Evolutionary conservation across 2,113 vertebrate species (phyloP).

Genomic region (Prolemur simus): DNA sequence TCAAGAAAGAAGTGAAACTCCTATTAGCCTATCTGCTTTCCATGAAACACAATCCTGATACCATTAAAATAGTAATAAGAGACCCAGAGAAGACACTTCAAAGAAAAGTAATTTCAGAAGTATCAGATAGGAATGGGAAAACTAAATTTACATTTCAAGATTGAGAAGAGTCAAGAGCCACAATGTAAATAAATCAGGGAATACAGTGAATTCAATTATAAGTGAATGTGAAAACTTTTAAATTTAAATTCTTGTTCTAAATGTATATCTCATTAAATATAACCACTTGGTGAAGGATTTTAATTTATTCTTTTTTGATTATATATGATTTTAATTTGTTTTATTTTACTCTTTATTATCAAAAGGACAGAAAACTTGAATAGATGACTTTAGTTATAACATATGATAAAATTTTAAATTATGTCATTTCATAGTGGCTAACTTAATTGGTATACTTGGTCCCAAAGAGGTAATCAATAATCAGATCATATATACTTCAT

Average conservation of each 20-base stretch:
- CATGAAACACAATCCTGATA: not conserved
- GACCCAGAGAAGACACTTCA: not conserved
- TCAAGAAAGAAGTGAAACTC: not conserved
- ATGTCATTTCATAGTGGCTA: not conserved
- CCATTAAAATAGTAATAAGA: not conserved
- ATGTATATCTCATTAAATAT: not conserved
- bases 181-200: not conserved
- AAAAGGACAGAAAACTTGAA: not conserved
- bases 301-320: not conserved
- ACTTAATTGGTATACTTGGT: not conserved
- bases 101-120: not conserved
- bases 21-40: not conserved
- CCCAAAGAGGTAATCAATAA: not conserved
- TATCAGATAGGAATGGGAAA: not conserved
- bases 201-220: not conserved
- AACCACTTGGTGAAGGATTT: not conserved
- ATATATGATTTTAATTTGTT: not conserved
- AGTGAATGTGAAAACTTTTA: not conserved
- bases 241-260: not conserved
- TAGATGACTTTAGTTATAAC: not conserved
- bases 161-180: not conserved
- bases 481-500: not conserved
- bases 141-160: not conserved
- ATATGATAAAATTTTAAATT: not conserved
- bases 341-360: not conserved